Base-by-base conservation (phyloP, 2,888 invertebrate species). In the Pseudococcus jackbeardsleyi region DNA sequence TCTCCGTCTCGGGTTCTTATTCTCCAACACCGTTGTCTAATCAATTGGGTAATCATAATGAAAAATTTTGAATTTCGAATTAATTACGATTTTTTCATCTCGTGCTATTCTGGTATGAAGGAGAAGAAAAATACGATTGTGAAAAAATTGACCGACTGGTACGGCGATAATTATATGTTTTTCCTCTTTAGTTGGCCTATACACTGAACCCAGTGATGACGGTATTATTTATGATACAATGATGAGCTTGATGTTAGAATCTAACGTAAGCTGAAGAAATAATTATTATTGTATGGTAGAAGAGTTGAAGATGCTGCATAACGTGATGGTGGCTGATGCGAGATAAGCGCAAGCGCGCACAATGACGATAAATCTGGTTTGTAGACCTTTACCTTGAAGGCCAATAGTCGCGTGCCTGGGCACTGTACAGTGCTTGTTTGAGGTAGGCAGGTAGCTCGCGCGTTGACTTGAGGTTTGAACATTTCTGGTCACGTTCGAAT, bases 331-430 rank as follows among this genome's bases (percentile, higher is more conserved):
- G 79, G 46, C 5, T 22, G 46, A 46, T 82, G 79, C 33, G n/a
- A 82, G 46, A 33, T 46, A 42, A 46, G 19, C 79, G 79, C 79
- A 42, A 46, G 19, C 79, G 79, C 79, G 33, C 42, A 42, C 79
- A 46, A 82, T 82, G 79, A 82, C 46, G 42, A 46, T 82, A 82
- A 82, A 82, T 82, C 79, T 82, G 79, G 79, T 82, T 46, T 82
- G 46, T 82, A 17, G 79, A 79, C 42, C 79, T 79, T 79, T 79
- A n/a, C 79, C 79, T 26, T 42, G 79, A 79, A 79, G 79, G 79
- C 79, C 79, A 82, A 46, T 26, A 82, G 79, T 82, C 79, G 79
- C 79, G 79, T 82, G 79, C 33, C 46, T 82, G 46, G 46, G 19
- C 26, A 17, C 5, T 33, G 72, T 26, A 26, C 33, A 33, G 19